Conservation (phyloP, 2,113 vertebrate genomes). For the Hydrolagus affinis region DNA sequence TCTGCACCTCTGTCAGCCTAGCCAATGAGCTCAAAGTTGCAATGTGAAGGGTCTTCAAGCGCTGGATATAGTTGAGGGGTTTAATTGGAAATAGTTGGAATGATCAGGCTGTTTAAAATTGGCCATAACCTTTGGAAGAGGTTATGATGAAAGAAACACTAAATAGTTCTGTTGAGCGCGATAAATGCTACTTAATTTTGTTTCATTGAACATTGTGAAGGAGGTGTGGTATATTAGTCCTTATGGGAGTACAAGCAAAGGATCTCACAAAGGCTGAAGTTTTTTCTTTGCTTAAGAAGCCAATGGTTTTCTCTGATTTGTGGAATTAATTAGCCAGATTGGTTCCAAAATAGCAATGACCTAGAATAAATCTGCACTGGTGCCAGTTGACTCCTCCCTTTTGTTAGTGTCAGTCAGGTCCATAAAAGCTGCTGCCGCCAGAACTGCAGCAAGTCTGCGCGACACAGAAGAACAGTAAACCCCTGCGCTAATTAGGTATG, state of each 20-base stretch:
- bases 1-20: no score
- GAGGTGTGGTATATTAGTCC: neutral
- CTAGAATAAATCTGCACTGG: neutral
- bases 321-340: neutral
- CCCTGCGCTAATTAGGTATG: neutral
- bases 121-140: neutral
- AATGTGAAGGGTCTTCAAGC: no score
- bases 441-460: neutral
- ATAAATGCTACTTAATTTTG: slow-evolving; percentile 2
- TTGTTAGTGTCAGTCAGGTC: neutral
- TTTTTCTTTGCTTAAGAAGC: neutral
- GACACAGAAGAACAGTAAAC: neutral
- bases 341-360: neutral
- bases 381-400: neutral
- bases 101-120: no score
- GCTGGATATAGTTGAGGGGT: no score
- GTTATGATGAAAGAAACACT: neutral
- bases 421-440: neutral
- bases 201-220: neutral
- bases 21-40: no score
- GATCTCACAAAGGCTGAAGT: neutral
- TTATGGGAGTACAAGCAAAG: no score
- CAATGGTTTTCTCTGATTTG: neutral
- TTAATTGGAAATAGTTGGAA: no score
- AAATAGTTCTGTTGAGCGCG: neutral